A percentile compares a stretch with the other conserved stretches of the same genome.
Conservation (phyloP, 2,113 vertebrate genomes). For the Tragelaphus scriptus region DNA sequence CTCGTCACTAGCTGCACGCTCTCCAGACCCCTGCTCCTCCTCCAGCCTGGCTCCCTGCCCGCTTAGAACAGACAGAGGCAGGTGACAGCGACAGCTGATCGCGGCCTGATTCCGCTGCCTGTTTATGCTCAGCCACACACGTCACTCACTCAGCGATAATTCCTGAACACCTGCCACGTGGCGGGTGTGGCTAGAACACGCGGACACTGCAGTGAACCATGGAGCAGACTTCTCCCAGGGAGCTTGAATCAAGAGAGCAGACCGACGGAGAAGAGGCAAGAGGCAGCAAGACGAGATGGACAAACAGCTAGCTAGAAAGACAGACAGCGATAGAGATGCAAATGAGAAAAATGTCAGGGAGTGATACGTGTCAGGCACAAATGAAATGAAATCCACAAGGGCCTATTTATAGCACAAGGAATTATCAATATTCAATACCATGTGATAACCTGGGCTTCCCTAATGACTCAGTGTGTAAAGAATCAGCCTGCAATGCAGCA, state of each 20-base stretch:
- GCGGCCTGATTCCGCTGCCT: accelerated
- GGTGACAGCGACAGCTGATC: background rate
- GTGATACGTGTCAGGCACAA: background rate
- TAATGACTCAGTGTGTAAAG: background rate
- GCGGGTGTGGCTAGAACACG: background rate
- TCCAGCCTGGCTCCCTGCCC: background rate
- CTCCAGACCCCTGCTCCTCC: accelerated
- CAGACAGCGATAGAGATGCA: accelerated
- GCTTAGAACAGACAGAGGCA: accelerated
- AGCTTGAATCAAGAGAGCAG: background rate
- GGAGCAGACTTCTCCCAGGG: background rate
- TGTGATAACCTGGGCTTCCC: background rate
- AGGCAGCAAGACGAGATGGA: background rate
- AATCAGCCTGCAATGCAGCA: background rate
- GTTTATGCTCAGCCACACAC: background rate
- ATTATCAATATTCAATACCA: background rate
- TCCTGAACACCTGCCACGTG: accelerated
- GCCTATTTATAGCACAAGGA: background rate
- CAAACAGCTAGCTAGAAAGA: background rate
- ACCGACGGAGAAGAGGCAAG: background rate
- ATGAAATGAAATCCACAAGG: background rate
- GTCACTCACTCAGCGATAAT: background rate
- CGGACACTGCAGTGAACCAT: accelerated
- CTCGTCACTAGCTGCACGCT: background rate
- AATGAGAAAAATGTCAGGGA: background rate